Percentiles rank a stretch among this genome's conserved stretches.
These are phyloP conservation scores for Sebastes steindachneri DNA, from an alignment of 2,797 vertebrate genomes.

Conservation along the genomic window DNA sequence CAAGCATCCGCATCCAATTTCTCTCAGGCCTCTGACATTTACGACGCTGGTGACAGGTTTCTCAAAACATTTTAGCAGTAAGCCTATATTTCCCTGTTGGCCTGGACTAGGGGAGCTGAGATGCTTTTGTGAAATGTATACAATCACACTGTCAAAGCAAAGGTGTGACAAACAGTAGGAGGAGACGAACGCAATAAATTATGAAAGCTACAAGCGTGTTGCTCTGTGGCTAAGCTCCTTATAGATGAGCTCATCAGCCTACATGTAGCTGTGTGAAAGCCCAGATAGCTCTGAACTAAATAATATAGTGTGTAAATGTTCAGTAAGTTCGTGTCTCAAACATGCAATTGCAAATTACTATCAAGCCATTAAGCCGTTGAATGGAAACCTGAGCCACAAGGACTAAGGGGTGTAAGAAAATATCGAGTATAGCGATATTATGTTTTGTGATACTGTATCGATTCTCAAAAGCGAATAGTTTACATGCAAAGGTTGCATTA, in stretches of 20 bases:
- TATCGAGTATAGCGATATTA: too few species aligned
- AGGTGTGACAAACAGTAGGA: background rate
- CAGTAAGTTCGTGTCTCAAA: background rate
- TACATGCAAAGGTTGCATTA: too few species aligned
- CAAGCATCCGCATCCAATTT: background rate
- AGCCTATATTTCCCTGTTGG: background rate
- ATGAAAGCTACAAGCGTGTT: background rate
- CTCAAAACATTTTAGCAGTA: slow-evolving; percentile 14
- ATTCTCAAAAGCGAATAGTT: too few species aligned
- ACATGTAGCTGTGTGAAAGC: background rate
- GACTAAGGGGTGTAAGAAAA: background rate
- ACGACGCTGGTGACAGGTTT: background rate
- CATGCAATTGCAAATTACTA: background rate
- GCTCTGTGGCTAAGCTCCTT: background rate
- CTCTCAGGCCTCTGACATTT: slow-evolving; percentile 14
- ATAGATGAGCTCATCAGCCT: background rate
- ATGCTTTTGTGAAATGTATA: background rate
- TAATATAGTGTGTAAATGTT: background rate
- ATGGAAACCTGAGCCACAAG: background rate
- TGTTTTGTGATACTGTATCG: too few species aligned
- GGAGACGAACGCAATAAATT: background rate
- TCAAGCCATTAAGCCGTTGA: background rate
- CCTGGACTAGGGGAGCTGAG: background rate
- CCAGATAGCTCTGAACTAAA: background rate
- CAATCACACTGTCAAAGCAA: too few species aligned